These are phyloP conservation scores for Drosophila mulleri DNA, from an alignment of 2,888 invertebrate genomes.

Conservation along the genomic window DNA sequence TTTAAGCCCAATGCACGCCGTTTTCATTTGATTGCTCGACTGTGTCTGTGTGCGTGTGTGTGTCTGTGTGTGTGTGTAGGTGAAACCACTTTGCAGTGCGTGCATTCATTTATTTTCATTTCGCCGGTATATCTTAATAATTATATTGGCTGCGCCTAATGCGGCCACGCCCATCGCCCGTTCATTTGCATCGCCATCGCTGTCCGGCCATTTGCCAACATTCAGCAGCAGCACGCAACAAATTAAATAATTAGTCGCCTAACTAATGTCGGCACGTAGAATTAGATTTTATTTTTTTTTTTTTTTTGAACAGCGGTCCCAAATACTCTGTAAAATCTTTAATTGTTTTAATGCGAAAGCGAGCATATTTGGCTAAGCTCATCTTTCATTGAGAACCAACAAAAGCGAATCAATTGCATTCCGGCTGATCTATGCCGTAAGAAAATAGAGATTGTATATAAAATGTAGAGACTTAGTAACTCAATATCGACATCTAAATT, in stretches of 20 bases:
- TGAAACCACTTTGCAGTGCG: slow-evolving; percentile 18
- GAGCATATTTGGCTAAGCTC: not conserved
- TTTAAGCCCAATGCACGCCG: not conserved
- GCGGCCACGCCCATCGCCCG: slow-evolving; percentile 35
- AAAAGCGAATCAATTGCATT: too few species aligned
- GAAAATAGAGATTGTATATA: too few species aligned
- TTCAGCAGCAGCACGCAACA: slow-evolving; percentile 26
- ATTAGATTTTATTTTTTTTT: slow-evolving; percentile 30
- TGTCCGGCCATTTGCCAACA: slow-evolving; percentile 14
- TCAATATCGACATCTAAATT: too few species aligned
- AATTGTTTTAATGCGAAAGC: slow-evolving; percentile 31
- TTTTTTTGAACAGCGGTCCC: not conserved
- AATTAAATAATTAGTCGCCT: slow-evolving; percentile 72
- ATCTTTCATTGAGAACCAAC: too few species aligned
- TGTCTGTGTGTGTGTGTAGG: not conserved
- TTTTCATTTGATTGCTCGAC: not conserved
- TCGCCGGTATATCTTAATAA: slow-evolving; percentile 51
- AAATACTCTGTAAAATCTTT: slow-evolving; percentile 19
- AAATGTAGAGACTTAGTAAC: too few species aligned
- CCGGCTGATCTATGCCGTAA: too few species aligned
- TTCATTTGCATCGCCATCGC: slow-evolving; percentile 14
- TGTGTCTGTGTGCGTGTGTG: not conserved
- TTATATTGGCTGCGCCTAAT: slow-evolving; percentile 39
- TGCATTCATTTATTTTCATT: slow-evolving; percentile 49
- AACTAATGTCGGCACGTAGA: slow-evolving; percentile 55